Evolutionary conservation across 1,140 invertebrate genomes (phyloP).

Genomic region (Pararge aegeria): DNA sequence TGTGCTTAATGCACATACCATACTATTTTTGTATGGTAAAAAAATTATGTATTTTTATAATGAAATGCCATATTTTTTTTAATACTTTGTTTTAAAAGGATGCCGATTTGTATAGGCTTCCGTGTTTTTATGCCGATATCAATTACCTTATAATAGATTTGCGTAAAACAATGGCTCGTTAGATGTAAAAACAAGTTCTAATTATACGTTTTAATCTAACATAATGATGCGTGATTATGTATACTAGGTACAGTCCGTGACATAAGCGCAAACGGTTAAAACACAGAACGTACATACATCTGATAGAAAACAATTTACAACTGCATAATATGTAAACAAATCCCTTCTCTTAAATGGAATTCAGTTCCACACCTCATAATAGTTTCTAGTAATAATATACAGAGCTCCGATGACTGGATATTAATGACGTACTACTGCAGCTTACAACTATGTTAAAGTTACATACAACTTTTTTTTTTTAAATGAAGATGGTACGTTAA

Average conservation of each 20-base stretch:
- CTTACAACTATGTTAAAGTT: too few species aligned
- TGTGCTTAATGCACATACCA: background rate
- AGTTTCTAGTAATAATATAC: too few species aligned
- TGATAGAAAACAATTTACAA: background rate
- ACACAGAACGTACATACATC: background rate
- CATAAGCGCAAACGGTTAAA: background rate
- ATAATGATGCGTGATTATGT: conserved; percentile 16
- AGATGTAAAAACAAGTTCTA: conserved; percentile 39
- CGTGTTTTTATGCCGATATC: conserved; percentile 37
- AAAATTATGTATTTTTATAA: background rate
- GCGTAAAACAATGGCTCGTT: conserved; percentile 47
- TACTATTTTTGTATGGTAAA: too few species aligned
- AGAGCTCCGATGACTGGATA: too few species aligned
- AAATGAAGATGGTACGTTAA: too few species aligned
- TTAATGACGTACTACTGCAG: too few species aligned
- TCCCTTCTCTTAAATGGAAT: too few species aligned
- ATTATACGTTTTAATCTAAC: conserved; percentile 17
- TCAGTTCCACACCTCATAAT: too few species aligned
- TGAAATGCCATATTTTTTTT: background rate
- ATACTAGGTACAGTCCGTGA: background rate
- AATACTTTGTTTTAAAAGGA: background rate
- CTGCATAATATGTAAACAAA: too few species aligned
- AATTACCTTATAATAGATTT: conserved; percentile 34
- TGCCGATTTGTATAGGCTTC: conserved; percentile 21
- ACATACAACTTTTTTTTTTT: too few species aligned